phyloP scores from a whole-genome alignment of 2,797 vertebrate genomes.

The Martes flavigula region DNA sequence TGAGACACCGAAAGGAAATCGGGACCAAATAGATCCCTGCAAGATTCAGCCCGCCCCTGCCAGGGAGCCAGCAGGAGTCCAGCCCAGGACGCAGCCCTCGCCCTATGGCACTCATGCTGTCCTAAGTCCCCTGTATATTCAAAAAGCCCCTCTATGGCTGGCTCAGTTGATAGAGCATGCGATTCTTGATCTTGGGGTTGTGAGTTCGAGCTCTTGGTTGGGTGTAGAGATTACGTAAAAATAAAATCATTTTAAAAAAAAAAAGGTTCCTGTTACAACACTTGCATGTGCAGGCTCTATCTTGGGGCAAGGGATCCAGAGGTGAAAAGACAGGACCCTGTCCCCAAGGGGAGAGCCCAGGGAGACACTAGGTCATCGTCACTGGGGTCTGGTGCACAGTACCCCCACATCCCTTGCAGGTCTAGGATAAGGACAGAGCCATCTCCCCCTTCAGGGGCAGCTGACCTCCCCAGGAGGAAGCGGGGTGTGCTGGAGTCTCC shows the following conservation, averaged over 20 bases:
- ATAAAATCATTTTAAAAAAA: not conserved
- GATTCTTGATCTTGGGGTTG: not conserved
- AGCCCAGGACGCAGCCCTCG: not conserved
- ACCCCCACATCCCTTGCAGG: fast-evolving
- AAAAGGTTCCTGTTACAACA: not conserved
- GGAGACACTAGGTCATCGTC: not conserved
- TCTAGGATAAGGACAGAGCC: not conserved
- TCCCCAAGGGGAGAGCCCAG: no score
- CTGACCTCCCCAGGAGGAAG: not conserved
- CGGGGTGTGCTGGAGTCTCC: fast-evolving
- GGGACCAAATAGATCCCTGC: not conserved
- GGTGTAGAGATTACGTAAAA: not conserved
- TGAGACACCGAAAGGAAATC: not conserved
- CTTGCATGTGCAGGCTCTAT: not conserved
- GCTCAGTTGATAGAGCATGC: fast-evolving
- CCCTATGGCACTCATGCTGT: not conserved
- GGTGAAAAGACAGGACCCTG: not conserved
- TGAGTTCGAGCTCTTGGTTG: not conserved
- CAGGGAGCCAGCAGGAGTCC: not conserved
- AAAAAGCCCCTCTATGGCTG: not conserved
- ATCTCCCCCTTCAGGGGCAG: not conserved
- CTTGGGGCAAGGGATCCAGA: not conserved
- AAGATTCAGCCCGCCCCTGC: fast-evolving
- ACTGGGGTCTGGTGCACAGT: not conserved
- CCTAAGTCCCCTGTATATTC: not conserved